Evolutionary conservation across 2,113 vertebrate species (phyloP).

Genomic region (Cyprinus carpio): DNA sequence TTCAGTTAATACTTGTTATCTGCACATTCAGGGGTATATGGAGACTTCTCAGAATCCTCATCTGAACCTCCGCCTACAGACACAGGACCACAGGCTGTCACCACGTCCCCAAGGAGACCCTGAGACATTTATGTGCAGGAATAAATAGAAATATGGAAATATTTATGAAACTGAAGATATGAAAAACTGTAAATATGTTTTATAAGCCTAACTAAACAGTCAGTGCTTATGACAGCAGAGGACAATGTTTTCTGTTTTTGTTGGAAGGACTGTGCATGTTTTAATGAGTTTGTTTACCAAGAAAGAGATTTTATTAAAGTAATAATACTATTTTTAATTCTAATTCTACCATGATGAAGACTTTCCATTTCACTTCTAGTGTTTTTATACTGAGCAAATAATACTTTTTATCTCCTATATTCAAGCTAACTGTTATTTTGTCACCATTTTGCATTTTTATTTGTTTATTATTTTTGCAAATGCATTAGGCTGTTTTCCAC

Average conservation of each 20-base stretch:
- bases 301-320: neutral
- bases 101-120: neutral
- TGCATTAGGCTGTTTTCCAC: neutral
- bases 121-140: neutral
- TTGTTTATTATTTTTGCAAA: neutral
- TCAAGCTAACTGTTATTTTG: too few species aligned
- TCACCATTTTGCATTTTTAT: neutral
- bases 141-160: conserved; percentile 1
- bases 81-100: neutral
- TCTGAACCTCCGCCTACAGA: neutral
- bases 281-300: neutral
- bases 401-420: neutral
- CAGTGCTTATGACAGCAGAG: neutral
- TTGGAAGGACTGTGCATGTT: neutral
- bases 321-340: neutral
- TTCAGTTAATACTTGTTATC: conserved; percentile 43
- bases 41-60: conserved; percentile 42
- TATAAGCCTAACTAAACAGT: neutral
- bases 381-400: neutral
- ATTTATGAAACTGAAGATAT: neutral
- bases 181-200: neutral
- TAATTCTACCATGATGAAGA: neutral
- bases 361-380: neutral
- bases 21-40: conserved; percentile 28
- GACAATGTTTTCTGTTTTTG: conserved; percentile 5